Evolutionary conservation across 30 jellyfish, hydroid and myxozoan genomes (phyloP).

Genomic region (Aurelia aurita): DNA sequence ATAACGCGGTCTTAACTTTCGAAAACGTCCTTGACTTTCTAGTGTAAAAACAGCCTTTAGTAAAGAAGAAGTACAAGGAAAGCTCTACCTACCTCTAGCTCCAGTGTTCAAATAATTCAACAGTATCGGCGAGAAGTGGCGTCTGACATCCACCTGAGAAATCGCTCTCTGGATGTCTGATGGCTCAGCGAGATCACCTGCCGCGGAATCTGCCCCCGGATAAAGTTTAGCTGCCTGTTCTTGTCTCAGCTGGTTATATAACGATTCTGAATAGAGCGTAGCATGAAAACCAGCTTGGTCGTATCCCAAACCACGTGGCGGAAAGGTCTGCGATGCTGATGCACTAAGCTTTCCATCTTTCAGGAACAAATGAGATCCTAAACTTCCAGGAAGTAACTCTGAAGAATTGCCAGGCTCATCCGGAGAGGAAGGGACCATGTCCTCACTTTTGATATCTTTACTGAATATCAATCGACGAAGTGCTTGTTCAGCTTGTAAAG

Average conservation of each 20-base stretch:
- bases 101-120: constrained; percentile 59
- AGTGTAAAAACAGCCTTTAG: too few relatives aligned
- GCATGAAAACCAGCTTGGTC: constrained; percentile 36
- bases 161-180: constrained; percentile 70
- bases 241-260: constrained; percentile 55
- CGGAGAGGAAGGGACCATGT: constrained; percentile 63
- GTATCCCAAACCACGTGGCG: constrained; percentile 1
- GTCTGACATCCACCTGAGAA: constrained; percentile 49
- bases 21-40: too few relatives aligned
- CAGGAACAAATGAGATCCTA: constrained; percentile 62
- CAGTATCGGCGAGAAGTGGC: constrained; percentile 78
- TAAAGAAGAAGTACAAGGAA: not conserved
- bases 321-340: not conserved
- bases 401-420: constrained; percentile 28
- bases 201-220: constrained; percentile 48
- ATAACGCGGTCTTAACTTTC: too few relatives aligned
- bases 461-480: constrained; percentile 12
- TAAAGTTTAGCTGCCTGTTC: constrained; percentile 58
- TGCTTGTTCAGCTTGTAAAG: not conserved
- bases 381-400: constrained; percentile 64
- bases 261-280: constrained; percentile 37
- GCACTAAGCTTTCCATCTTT: constrained; percentile 22
- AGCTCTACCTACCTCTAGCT: constrained; percentile 30
- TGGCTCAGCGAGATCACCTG: constrained; percentile 71
- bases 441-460: constrained; percentile 55